Evolutionary conservation across 1,140 invertebrate genomes (phyloP), one percentile per base, ranked within the genome.

Genomic region (Argopecten irradians): DNA sequence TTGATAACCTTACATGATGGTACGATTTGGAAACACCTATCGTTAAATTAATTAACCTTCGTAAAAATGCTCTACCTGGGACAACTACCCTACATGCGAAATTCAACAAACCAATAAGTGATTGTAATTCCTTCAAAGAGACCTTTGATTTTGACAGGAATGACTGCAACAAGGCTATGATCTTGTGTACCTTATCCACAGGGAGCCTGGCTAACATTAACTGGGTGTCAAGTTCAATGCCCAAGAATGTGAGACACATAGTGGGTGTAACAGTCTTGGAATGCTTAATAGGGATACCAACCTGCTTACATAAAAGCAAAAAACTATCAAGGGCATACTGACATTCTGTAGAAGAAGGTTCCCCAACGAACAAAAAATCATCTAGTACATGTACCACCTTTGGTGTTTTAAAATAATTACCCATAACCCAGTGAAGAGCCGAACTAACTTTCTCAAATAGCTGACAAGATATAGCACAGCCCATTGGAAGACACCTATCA

Each of bases 361-460:
- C 28, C 9, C 88, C 71, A 83, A 86, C 34, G 84, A 84, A 84
- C 14, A 89, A 22, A 85, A 89, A 89, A 33, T 88, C 88, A 35
- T 88, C 88, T 55, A 89, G 33, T 16, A 86, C 33, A 89, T 86
- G 88, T 33, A 86, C 34, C 34, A 71, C 33, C 0, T 55, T 43
- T 13, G 22, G 11, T 0, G 39, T 35, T 14, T 34, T 33, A 85
- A 84, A 87, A 14, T 85, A 71, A 36, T 84, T 19, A 35, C 55
- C 19, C 33, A 82, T 32, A 28, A 86, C 36, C 89, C 85, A 89
- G 14, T 86, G 82, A n/a, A 89, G 19, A 34, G 85, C 7, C 13
- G 55, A 22, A 55, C 86, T 86, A 55, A 88, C 86, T 34, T 55
- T 86, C 84, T 90, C 84, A 86, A 88, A 90, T 2, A 88, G 33